phyloP scores from a whole-genome alignment of 2,113 vertebrate genomes.

The Melierax canorus region DNA sequence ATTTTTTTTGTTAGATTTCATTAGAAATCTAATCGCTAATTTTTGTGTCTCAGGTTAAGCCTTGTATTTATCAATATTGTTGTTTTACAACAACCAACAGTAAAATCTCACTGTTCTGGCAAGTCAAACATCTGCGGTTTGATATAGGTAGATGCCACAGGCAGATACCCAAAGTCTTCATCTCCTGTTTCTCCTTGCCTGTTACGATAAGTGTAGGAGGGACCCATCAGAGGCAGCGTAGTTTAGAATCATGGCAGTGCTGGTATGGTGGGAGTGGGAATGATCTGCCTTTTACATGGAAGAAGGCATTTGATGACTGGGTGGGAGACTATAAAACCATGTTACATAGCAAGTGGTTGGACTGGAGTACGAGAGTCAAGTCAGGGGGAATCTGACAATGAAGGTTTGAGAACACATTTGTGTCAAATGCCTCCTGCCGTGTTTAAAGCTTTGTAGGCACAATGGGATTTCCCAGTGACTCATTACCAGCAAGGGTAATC shows the following conservation, averaged over 20 bases:
- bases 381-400: not conserved
- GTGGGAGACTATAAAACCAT: not conserved
- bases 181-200: not conserved
- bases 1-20: not conserved
- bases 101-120: not conserved
- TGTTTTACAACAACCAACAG: not conserved
- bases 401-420: not conserved
- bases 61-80: not conserved
- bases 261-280: not conserved
- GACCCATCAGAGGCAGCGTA: not conserved
- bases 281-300: not conserved
- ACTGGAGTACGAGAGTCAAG: not conserved
- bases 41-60: not conserved
- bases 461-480: not conserved
- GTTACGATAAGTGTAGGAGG: not conserved
- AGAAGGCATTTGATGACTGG: not conserved
- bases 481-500: rapidly evolving
- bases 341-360: not conserved
- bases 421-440: not conserved
- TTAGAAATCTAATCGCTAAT: not conserved
- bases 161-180: not conserved
- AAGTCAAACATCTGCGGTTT: not conserved
- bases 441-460: not conserved
- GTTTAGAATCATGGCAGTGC: not conserved
- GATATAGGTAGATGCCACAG: not conserved